These are phyloP conservation scores for Polymixis lichenea DNA, from an alignment of 2,888 invertebrate species.

Conservation along the genomic window DNA sequence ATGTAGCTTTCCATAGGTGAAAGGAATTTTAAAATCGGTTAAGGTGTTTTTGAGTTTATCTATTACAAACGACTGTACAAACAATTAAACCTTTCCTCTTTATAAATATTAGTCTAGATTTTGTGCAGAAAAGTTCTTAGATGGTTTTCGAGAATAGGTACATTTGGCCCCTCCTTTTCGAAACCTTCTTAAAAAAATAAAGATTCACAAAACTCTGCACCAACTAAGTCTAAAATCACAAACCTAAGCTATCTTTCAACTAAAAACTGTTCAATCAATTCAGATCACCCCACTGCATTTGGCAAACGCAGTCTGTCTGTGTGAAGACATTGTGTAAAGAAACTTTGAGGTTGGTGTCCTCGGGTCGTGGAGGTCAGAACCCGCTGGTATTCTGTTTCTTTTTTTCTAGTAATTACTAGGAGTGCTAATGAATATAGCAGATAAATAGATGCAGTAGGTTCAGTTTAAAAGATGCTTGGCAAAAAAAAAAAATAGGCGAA, in stretches of 20 bases:
- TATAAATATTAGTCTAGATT: too few species aligned
- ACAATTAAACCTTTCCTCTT: too few species aligned
- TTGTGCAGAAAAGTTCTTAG: too few species aligned
- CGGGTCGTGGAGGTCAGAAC: constrained; percentile 38
- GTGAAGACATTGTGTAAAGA: constrained; percentile 6
- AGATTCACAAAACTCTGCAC: not conserved
- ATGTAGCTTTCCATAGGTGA: too few species aligned
- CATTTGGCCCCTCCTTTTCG: too few species aligned
- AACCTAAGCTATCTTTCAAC: not conserved
- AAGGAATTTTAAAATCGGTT: too few species aligned
- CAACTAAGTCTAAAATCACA: not conserved
- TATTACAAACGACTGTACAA: too few species aligned
- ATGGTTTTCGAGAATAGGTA: too few species aligned
- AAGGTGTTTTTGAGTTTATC: too few species aligned
- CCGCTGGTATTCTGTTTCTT: constrained; percentile 31
- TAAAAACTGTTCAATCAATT: not conserved
- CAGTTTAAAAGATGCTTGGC: not conserved
- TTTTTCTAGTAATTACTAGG: constrained; percentile 56
- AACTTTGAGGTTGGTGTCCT: constrained; percentile 27
- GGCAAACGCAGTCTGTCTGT: constrained; percentile 1
- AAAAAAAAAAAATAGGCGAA: not conserved
- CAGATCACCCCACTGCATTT: constrained; percentile 7
- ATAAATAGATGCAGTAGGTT: constrained; percentile 22
- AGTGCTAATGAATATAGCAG: constrained; percentile 44
- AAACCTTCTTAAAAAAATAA: not conserved